Evolutionary conservation across 1,140 invertebrate genomes (phyloP).

Genomic region (Drosophila serrata): DNA sequence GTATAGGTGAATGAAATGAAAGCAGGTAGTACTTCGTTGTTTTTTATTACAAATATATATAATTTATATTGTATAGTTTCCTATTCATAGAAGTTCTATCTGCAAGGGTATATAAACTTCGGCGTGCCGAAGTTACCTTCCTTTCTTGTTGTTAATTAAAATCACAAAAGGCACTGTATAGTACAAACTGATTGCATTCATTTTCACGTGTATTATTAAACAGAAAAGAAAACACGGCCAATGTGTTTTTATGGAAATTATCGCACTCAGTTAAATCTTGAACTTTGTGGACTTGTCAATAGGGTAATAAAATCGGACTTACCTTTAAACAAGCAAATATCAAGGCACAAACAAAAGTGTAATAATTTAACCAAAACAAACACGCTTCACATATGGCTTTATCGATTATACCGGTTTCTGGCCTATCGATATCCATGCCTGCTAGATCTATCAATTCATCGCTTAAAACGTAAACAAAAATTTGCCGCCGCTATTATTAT

Average conservation of each 20-base stretch:
- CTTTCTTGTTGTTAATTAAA: not conserved
- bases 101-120: too few relatives aligned
- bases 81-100: too few relatives aligned
- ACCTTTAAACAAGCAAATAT: not conserved
- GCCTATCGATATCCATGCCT: slow-evolving; percentile 45
- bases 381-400: slow-evolving; percentile 13
- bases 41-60: too few relatives aligned
- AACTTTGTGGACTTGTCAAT: slow-evolving; percentile 11
- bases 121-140: too few relatives aligned
- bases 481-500: slow-evolving; percentile 29
- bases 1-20: too few relatives aligned
- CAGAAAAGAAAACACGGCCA: not conserved
- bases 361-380: slow-evolving; percentile 15
- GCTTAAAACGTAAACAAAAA: slow-evolving; percentile 68
- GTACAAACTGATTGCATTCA: not conserved
- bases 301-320: slow-evolving; percentile 3
- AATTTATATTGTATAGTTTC: too few relatives aligned
- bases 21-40: too few relatives aligned
- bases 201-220: not conserved
- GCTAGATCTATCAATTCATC: slow-evolving; percentile 20
- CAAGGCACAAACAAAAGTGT: slow-evolving; percentile 7
- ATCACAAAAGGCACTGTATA: not conserved
- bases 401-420: not conserved
- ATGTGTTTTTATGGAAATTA: not conserved
- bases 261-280: not conserved